Evolutionary conservation across 2,113 vertebrate species (phyloP).

Genomic region (Choloepus hoffmanni): DNA sequence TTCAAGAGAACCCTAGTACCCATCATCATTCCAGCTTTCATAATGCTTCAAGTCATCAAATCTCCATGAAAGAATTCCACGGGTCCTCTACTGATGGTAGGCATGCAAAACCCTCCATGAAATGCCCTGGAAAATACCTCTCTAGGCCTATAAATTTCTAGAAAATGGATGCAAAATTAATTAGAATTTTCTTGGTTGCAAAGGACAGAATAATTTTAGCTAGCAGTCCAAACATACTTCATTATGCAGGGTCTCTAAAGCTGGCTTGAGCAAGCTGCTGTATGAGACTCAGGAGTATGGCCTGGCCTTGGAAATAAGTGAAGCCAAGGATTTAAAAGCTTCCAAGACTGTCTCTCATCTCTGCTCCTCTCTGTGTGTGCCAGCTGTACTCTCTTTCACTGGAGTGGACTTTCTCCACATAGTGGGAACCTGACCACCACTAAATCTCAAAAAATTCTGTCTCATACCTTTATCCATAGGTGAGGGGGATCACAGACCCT

Average conservation of each 20-base stretch:
- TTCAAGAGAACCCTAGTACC: not conserved
- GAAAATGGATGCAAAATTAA: not conserved
- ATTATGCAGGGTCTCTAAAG: not conserved
- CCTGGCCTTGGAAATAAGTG: not conserved
- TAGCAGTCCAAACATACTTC: not conserved
- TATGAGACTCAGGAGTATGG: not conserved
- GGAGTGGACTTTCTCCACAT: not conserved
- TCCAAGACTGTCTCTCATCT: not conserved
- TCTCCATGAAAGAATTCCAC: not conserved
- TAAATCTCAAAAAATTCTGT: not conserved
- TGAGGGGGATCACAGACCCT: not conserved
- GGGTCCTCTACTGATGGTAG: not conserved
- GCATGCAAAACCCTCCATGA: not conserved
- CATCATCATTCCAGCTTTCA: not conserved
- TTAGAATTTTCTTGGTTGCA: not conserved
- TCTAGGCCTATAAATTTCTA: not conserved
- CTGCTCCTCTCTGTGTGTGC: not conserved
- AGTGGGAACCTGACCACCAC: not conserved
- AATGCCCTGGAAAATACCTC: not conserved
- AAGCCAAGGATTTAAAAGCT: not conserved
- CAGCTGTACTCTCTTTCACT: not conserved
- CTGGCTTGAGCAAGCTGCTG: not conserved
- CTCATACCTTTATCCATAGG: not conserved
- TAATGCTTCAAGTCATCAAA: conserved; percentile 22
- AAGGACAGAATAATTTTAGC: not conserved